Evolutionary conservation across 2,888 invertebrate genomes (phyloP).

Genomic region (Chesias legatella): DNA sequence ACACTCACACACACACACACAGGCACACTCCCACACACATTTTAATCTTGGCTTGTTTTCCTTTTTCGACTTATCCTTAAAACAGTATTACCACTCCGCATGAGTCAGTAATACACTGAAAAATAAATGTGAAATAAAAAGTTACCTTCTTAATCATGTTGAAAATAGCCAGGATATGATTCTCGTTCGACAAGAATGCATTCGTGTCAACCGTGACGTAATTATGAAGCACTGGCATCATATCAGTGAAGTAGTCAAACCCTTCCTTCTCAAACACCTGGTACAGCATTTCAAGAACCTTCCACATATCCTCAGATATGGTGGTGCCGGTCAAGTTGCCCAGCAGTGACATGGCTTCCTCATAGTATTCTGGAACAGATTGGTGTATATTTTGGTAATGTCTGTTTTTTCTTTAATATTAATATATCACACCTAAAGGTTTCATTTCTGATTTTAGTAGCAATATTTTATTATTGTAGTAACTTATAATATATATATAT

Average conservation of each 20-base stretch:
- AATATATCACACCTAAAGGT: too few species aligned
- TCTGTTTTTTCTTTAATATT: not conserved
- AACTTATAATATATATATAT: too few species aligned
- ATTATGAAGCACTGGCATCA: conserved; percentile 99
- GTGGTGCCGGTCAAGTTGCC: conserved; percentile 93
- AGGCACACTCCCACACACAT: too few species aligned
- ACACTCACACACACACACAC: too few species aligned
- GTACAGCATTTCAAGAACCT: conserved; percentile 92
- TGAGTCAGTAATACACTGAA: too few species aligned
- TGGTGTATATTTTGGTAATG: not conserved
- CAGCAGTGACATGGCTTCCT: conserved; percentile 95
- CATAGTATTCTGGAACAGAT: conserved; percentile 91
- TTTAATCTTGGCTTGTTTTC: too few species aligned
- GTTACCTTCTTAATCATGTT: conserved; percentile 95
- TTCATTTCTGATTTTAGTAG: too few species aligned
- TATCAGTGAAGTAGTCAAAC: conserved; percentile 97
- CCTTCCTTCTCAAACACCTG: conserved; percentile 96
- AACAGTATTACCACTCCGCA: too few species aligned
- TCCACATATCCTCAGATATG: conserved; percentile 98
- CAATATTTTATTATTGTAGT: too few species aligned
- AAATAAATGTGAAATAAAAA: too few species aligned
- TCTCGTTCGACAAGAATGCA: conserved; percentile 94
- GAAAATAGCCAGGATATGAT: conserved; percentile 93
- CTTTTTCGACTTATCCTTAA: too few species aligned
- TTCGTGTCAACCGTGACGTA: conserved; percentile 97